Evolutionary conservation across 2,797 vertebrate species (phyloP), one percentile per base, ranked within the genome.

Genomic region (Adelosebastes latens): DNA sequence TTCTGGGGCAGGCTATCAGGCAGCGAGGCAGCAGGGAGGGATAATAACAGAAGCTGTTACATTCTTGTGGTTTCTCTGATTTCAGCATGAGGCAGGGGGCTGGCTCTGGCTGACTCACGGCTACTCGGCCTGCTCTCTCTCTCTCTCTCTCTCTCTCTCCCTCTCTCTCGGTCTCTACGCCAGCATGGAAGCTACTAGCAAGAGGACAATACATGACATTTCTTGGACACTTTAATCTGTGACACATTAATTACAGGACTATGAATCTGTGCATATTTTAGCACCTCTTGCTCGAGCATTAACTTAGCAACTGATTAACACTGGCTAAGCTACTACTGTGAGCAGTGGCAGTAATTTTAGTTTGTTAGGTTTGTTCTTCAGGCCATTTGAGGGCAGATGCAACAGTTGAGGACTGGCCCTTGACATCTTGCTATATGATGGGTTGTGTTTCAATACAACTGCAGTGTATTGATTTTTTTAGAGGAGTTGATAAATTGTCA

Each of bases 21-120:
- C 92, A 84, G 85, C 31, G 60, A 91, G 89, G 90, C 90, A 89
- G 91, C 90, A 81, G 86, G 87, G 87, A 93, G 87, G 91, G 87
- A 93, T 94, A 93, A 92, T 94, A 93, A 92, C 93, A 95, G 94
- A 94, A 94, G 93, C 93, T 92, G 93, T 94, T 93, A 93, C 93
- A 95, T 95, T 95, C 93, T 94, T 94, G 92, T 92, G 94, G 93
- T 94, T 94, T 93, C 94, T 94, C 92, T 95, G 93, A 94, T 94
- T 95, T 93, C 92, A 92, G 89, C 84, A 60, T 90, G 91, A 91
- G 93, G 92, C 89, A 87, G 87, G 92, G 92, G 88, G 85, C 81
- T 65, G 90, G 71, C 88, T 85, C 90, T 63, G 89, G 80, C 86
- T 91, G 90, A 85, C 86, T 93, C 91, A 89, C 32, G 52, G 87